A percentile compares a stretch with the other conserved stretches of the same genome.
Evolutionary conservation across 2,888 invertebrate genomes (phyloP).

Genomic region (Athalia rosae): DNA sequence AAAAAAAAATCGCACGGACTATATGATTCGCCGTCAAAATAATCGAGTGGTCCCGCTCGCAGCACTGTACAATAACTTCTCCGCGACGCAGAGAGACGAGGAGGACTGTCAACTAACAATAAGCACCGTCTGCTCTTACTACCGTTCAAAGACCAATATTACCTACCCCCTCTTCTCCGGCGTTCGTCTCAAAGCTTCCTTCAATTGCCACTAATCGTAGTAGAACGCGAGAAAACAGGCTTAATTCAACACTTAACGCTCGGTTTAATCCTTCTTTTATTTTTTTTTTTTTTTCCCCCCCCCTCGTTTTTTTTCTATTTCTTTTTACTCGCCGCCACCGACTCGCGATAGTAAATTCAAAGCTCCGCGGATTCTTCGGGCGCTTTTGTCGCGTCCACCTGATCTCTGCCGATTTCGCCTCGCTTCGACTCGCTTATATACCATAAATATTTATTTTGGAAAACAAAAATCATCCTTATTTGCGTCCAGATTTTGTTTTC

Average conservation of each 20-base stretch:
- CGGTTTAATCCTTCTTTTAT: conserved; percentile 37
- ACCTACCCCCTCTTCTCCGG: conserved; percentile 14
- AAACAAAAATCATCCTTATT: no score
- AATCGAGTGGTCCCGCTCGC: neutral
- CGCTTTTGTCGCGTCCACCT: neutral
- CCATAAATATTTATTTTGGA: no score
- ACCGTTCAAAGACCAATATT: conserved; percentile 26
- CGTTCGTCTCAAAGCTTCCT: conserved; percentile 33
- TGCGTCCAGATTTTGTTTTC: no score
- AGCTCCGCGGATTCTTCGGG: conserved; percentile 25
- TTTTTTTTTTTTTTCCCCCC: no score
- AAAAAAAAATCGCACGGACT: no score
- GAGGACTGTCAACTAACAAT: conserved; percentile 34
- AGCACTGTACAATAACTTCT: conserved; percentile 5
- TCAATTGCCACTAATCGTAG: conserved; percentile 39
- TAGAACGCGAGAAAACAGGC: conserved; percentile 38
- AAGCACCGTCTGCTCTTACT: conserved; percentile 30
- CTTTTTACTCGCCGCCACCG: neutral
- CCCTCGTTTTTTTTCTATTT: no score
- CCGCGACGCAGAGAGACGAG: conserved; percentile 5
- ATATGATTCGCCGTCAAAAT: no score
- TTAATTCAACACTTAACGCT: conserved; percentile 31
- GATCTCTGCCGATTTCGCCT: no score
- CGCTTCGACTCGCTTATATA: no score
- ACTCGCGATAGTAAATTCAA: conserved; percentile 34